Evolutionary conservation across 2,113 vertebrate genomes (phyloP).

Genomic region (Erpornis zantholeuca): DNA sequence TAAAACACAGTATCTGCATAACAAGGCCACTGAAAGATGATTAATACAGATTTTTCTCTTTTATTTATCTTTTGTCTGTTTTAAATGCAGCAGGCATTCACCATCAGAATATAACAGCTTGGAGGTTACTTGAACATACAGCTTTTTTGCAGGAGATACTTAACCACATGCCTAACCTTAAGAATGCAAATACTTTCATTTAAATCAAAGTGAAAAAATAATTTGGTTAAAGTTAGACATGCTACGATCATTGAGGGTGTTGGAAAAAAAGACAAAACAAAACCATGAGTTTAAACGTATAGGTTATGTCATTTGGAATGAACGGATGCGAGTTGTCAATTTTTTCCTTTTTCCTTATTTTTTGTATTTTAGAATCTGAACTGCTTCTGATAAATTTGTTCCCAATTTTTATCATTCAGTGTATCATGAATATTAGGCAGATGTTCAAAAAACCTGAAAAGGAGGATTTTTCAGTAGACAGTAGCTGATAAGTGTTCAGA

Average conservation of each 20-base stretch:
- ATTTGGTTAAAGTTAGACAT: conserved; percentile 41
- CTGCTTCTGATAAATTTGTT: not conserved
- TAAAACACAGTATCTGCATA: conserved; percentile 26
- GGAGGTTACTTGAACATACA: conserved; percentile 27
- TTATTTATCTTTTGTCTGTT: conserved; percentile 41
- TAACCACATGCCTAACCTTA: conserved; percentile 29
- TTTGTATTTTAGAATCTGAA: not conserved
- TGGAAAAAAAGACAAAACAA: conserved; percentile 1
- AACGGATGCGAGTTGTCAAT: not conserved
- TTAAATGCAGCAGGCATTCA: conserved; percentile 44
- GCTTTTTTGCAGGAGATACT: conserved; percentile 23
- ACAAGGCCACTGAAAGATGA: conserved; percentile 45
- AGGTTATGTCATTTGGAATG: conserved; percentile 10
- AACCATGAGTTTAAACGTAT: not conserved
- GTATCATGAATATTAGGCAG: not conserved
- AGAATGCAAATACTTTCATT: conserved; percentile 33
- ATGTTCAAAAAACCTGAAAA: not conserved
- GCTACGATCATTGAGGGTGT: not conserved
- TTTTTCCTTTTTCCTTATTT: not conserved
- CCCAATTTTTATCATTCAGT: not conserved
- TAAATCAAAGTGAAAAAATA: conserved; percentile 18
- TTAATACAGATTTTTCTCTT: conserved; percentile 44
- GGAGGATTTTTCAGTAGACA: not conserved
- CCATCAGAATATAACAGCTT: conserved; percentile 6
- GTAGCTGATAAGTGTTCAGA: not conserved